These are phyloP conservation scores for Pachyuromys duprasi DNA, from an alignment of 2,797 vertebrate species.

Conservation along the genomic window DNA sequence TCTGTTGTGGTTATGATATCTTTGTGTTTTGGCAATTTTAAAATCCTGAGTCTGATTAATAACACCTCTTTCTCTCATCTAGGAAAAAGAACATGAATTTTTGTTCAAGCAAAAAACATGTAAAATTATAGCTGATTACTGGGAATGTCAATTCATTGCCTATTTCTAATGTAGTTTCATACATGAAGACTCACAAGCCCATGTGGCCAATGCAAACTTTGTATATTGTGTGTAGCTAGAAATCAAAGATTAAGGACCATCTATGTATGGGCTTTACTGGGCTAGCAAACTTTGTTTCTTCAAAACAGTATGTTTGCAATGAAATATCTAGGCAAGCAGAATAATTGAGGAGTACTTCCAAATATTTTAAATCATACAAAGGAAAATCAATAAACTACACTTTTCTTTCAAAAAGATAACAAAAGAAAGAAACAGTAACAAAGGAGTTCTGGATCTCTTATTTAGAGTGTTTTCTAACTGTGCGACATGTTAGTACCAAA, in stretches of 20 bases:
- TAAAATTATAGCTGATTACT: background rate
- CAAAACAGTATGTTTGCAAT: constrained; percentile 26
- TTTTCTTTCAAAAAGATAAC: background rate
- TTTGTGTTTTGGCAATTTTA: constrained; percentile 34
- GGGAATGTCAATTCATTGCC: background rate
- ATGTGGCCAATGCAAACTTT: background rate
- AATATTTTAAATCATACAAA: constrained; percentile 47
- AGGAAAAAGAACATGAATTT: background rate
- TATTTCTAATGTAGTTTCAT: background rate
- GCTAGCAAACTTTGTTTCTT: background rate
- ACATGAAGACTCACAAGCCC: background rate
- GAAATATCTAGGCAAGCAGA: background rate
- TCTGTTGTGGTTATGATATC: background rate
- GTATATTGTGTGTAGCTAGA: background rate
- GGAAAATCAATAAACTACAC: constrained; percentile 40
- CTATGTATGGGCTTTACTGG: background rate
- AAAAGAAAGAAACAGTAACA: background rate
- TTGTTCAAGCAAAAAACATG: background rate
- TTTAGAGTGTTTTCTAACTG: constrained; percentile 15
- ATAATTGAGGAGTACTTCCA: background rate
- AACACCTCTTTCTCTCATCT: no score
- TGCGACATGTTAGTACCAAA: background rate
- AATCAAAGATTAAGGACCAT: background rate
- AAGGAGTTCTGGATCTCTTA: background rate
- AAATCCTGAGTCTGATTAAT: background rate